Percentiles rank a stretch among this genome's conserved stretches.
phyloP scores from a whole-genome alignment of 2,888 invertebrate species.

The Dryobotodes eremita region DNA sequence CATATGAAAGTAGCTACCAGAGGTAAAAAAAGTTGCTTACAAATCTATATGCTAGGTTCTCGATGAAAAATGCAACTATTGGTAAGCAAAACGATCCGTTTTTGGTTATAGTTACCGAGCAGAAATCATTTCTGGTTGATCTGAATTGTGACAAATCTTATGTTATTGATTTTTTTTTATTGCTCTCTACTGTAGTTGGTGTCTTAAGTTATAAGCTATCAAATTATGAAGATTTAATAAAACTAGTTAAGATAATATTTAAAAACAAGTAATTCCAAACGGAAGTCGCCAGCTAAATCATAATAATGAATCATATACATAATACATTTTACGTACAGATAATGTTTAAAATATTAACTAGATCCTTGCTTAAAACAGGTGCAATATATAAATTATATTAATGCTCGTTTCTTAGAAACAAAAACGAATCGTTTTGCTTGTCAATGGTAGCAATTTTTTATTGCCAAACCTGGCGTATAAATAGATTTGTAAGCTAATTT shows the following conservation, averaged over 20 bases:
- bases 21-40: no score
- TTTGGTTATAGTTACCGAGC: no score
- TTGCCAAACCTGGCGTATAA: no score
- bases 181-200: not conserved
- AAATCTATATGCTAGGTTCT: no score
- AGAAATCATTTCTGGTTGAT: not conserved
- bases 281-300: constrained; percentile 8
- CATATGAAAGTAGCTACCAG: no score
- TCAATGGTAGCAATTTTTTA: no score
- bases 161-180: not conserved
- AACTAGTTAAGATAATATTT: not conserved
- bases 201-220: not conserved
- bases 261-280: not conserved
- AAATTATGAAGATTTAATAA: not conserved
- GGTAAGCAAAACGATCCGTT: no score
- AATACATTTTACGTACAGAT: not conserved
- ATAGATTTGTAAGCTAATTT: no score
- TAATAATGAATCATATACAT: not conserved
- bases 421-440: no score
- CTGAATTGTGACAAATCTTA: not conserved
- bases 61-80: no score
- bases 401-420: no score
- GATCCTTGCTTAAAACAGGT: constrained; percentile 34
- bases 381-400: constrained; percentile 41
- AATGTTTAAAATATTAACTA: constrained; percentile 23